These are phyloP conservation scores for Anableps anableps DNA, from an alignment of 2,797 vertebrate genomes.

Conservation along the genomic window DNA sequence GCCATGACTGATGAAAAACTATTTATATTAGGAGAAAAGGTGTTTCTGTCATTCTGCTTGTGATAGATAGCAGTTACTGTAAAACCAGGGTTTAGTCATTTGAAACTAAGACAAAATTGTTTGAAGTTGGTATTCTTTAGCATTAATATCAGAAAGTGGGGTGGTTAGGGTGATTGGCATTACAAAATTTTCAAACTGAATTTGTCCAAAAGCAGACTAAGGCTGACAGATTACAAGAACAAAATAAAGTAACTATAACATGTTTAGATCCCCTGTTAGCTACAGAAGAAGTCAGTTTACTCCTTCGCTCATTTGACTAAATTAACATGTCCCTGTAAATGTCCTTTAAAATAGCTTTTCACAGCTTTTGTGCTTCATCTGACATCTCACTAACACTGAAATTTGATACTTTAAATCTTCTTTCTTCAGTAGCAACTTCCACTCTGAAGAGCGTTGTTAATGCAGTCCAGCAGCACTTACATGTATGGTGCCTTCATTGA, in stretches of 20 bases:
- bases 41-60: not conserved
- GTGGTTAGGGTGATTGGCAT: too few species aligned
- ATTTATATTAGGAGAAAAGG: not conserved
- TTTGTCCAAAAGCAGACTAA: not conserved
- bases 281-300: not conserved
- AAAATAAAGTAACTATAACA: not conserved
- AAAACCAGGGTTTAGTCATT: not conserved
- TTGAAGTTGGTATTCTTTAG: not conserved
- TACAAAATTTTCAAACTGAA: too few species aligned
- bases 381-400: not conserved
- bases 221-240: not conserved
- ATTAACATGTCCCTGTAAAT: not conserved
- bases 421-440: not conserved
- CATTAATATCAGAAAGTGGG: too few species aligned
- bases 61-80: not conserved
- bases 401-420: not conserved
- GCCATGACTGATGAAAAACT: not conserved
- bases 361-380: not conserved
- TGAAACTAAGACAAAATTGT: not conserved
- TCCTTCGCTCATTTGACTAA: not conserved
- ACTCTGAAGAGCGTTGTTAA: not conserved
- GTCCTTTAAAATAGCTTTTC: not conserved
- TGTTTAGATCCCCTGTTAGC: not conserved
- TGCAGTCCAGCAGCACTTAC: not conserved
- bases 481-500: not conserved